Base-by-base conservation (phyloP, 1,140 invertebrate species). In the Drosophila nigromelanica region DNA sequence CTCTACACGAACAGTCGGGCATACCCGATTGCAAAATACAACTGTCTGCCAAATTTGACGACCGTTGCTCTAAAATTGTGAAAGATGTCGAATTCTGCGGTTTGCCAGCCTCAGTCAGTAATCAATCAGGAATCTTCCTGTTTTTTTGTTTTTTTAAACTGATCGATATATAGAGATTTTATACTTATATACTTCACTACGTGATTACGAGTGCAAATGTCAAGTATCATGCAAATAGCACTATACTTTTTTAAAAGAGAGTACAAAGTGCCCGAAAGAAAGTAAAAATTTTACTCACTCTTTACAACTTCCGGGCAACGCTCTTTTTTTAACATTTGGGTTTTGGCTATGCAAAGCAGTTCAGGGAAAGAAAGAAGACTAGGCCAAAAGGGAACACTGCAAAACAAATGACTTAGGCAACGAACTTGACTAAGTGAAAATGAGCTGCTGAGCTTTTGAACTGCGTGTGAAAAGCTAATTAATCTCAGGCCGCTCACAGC, bases 381-480 rank as follows among this genome's bases (percentile, higher is more conserved):
- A 45, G 39, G 69, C 42, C 51, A 30, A 74, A 75, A 62, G 78
- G 54, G 55, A 48, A 15, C 35, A 10, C 12, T 10, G 33, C 33
- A 3, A 77, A 64, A 73, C 78, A 81, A 80, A 80, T 81, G 73
- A 80, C 78, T 80, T 70, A 35, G 67, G 73, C 78, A 58, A 59
- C 72, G 54, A 81, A 81, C 78, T 81, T 81, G 78, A 47, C 75
- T 68, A 77, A 72, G 71, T 78, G 67, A 87, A 86, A 86, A 87
- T 87, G 82, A 82, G 83, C 76, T 73, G 73, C 66, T 73, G 51
- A 62, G 37, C 45, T 73, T 73, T 70, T 73, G 51, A 59, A 39
- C 42, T 35, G 42, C 15, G 35, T 18, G 14, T 33, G 11, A 55
- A 45, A 33, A 18, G 50, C 33, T 33, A 39, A 54, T 40, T 40